Percentiles rank a stretch among this genome's conserved stretches.
Evolutionary conservation across 2,113 vertebrate species (phyloP).

Genomic region (Plectropomus leopardus): DNA sequence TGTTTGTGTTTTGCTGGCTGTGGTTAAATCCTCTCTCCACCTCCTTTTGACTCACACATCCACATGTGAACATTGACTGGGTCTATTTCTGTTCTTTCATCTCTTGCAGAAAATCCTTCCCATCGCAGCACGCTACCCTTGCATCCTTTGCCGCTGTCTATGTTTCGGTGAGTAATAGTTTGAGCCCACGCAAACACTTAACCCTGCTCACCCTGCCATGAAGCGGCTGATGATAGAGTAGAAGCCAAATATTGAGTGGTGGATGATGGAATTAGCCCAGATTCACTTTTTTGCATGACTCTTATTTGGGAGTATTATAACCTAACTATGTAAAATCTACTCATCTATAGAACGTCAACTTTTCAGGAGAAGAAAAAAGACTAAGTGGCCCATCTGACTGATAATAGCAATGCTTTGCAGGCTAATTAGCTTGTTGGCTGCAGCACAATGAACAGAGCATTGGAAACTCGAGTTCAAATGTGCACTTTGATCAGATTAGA

Average conservation of each 20-base stretch:
- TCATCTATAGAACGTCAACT: not conserved
- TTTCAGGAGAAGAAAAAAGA: not conserved
- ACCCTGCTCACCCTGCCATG: not conserved
- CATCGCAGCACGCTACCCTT: slow-evolving; percentile 97
- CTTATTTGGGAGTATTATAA: not conserved
- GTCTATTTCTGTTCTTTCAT: slow-evolving; percentile 56
- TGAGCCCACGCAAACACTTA: slow-evolving; percentile 6
- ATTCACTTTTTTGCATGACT: not conserved
- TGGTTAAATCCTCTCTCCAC: not conserved
- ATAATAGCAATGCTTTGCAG: not conserved
- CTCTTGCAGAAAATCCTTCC: slow-evolving; percentile 95
- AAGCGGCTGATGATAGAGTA: not conserved
- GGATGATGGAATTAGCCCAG: not conserved
- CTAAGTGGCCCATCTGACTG: not conserved
- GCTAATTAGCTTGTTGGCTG: not conserved
- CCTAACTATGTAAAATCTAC: not conserved
- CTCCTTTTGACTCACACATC: slow-evolving; percentile 32
- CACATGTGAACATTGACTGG: slow-evolving; percentile 5
- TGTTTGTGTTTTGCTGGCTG: not conserved
- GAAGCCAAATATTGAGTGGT: not conserved
- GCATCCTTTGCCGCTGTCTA: slow-evolving; percentile 98
- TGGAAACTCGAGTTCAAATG: not conserved
- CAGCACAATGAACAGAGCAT: not conserved
- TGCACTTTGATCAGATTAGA: not conserved
- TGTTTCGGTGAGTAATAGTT: slow-evolving; percentile 92